These are phyloP conservation scores for Otus scops DNA, from an alignment of 2,797 vertebrate species.

Conservation along the genomic window DNA sequence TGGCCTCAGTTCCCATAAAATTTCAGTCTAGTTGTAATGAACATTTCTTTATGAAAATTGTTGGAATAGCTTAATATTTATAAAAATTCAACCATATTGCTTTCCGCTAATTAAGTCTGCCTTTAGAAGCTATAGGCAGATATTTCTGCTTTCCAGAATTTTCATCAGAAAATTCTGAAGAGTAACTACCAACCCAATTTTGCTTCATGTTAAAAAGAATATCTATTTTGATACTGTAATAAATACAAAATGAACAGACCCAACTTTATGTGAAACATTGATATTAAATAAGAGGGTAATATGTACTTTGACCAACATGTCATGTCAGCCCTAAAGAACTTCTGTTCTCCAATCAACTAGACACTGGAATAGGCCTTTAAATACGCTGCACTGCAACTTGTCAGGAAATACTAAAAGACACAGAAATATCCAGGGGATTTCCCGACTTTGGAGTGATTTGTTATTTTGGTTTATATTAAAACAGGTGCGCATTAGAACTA, in stretches of 20 bases:
- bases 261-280: not conserved
- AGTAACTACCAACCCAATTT: not conserved
- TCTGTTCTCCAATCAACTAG: not conserved
- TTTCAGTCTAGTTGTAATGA: not conserved
- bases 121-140: not conserved
- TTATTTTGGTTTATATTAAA: not conserved
- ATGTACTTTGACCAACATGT: not conserved
- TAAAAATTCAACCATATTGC: not conserved
- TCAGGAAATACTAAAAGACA: not conserved
- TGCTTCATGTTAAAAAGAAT: not conserved
- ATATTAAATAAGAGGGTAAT: not conserved
- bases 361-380: not conserved
- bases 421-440: not conserved
- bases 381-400: not conserved
- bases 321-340: not conserved
- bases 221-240: not conserved
- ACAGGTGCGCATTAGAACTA: not conserved
- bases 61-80: not conserved
- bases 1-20: not conserved
- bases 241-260: not conserved
- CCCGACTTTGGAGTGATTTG: not conserved
- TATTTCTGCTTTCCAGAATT: not conserved
- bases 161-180: not conserved
- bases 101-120: not conserved
- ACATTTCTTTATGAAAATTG: not conserved